Percentiles rank a stretch among this genome's conserved stretches.
Evolutionary conservation across 2,113 vertebrate species (phyloP).

Genomic region (Xenopus laevis): DNA sequence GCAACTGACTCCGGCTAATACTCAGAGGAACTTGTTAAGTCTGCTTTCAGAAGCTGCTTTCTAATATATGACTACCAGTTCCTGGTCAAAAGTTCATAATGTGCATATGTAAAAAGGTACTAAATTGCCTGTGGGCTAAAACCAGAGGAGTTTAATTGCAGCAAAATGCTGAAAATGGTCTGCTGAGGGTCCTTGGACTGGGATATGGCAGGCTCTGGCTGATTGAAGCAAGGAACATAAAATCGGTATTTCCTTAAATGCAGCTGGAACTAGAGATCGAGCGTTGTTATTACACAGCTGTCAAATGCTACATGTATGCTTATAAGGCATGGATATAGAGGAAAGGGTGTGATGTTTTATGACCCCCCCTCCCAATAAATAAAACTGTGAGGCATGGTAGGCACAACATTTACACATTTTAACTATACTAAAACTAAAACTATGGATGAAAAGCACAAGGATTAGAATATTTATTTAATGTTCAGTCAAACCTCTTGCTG

Average conservation of each 20-base stretch:
- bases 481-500: no score
- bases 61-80: conserved; percentile 85
- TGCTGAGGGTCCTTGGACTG: conserved; percentile 72
- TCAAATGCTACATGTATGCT: conserved; percentile 54
- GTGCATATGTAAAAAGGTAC: conserved; percentile 99
- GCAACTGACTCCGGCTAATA: conserved; percentile 77
- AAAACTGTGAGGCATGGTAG: conserved; percentile 61
- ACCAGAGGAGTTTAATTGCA: conserved; percentile 96
- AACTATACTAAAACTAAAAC: conserved; percentile 46
- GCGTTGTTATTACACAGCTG: conserved; percentile 51
- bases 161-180: conserved; percentile 92
- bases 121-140: conserved; percentile 91
- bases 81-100: conserved; percentile 95
- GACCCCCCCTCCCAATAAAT: conserved; percentile 57
- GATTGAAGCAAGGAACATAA: conserved; percentile 74
- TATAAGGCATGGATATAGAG: conserved; percentile 53
- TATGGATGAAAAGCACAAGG: conserved; percentile 34
- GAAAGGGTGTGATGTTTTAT: neutral
- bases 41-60: conserved; percentile 74
- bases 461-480: no score
- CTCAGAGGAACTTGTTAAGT: conserved; percentile 97
- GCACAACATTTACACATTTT: conserved; percentile 48
- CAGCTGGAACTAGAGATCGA: conserved; percentile 57
- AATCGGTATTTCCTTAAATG: conserved; percentile 76
- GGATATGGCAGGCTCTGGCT: conserved; percentile 69